Base-by-base conservation (phyloP, 2,888 invertebrate genomes). In the Stenurella melanura region DNA sequence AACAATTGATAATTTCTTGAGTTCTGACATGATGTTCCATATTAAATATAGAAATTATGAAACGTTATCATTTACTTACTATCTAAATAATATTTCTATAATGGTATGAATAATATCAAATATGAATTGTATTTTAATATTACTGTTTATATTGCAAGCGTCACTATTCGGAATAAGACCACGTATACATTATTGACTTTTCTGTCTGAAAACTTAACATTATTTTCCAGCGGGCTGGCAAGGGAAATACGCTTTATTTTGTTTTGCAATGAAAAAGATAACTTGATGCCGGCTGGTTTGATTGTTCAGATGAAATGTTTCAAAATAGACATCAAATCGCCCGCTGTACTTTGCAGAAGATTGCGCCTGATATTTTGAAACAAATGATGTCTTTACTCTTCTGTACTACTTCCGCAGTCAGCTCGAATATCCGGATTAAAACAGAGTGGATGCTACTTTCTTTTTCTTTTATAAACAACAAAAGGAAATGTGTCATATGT, bases 271-370 rank as follows among this genome's bases (percentile, higher is more conserved):
- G 50, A n/a, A n/a, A 50, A n/a, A 50, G 50, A 50, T 50, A 50
- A 50, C 50, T 50, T 50, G 42, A 42, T 42, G 42, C 42, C 42
- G 42, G 42, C 42, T 42, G 42, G 50, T 50, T 50, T 50, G 50
- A 50, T 50, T 50, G 50, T 60, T 30, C 60, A 60, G 26, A 15
- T 26, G n/a, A 21, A 60, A n/a, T 30, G 60, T 21, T 30, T 30
- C n/a, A 60, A 60, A 60, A 15, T n/a, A 60, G 60, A 19, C 60
- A 26, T 60, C 60, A 60, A 60, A 60, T 26, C 60, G 26, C 15
- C 15, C 26, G 26, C 3, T n/a, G 60, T 26, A 9, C 60, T 50
- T 50, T n/a, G 21, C 60, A 26, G 26, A 21, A 60, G 15, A 30
- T 60, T 58, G 58, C 10, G 4, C 30, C 15, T 21, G 12, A 15